These are phyloP conservation scores for Lasius fuliginosus DNA, from an alignment of 2,888 invertebrate genomes.

Conservation along the genomic window DNA sequence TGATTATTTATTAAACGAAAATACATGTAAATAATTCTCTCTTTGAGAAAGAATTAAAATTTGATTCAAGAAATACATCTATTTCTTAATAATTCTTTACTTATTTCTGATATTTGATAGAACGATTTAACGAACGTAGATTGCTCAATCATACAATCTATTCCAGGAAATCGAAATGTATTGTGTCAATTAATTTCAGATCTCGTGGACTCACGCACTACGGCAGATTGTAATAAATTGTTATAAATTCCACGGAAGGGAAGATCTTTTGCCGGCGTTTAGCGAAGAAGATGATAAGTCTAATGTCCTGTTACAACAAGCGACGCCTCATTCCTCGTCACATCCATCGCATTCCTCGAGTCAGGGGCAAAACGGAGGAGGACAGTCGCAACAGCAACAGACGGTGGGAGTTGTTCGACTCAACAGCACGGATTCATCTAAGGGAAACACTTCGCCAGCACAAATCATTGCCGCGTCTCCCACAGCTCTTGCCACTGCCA, in stretches of 20 bases:
- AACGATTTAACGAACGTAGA: background rate
- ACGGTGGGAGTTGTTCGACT: conserved; percentile 86
- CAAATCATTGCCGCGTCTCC: conserved; percentile 85
- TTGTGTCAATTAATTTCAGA: conserved; percentile 88
- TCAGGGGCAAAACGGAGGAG: conserved; percentile 77
- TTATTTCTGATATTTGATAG: background rate
- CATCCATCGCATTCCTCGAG: conserved; percentile 79
- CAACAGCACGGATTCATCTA: conserved; percentile 85
- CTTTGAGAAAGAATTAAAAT: background rate
- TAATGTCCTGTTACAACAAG: conserved; percentile 88
- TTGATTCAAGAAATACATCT: background rate
- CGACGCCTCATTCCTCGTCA: conserved; percentile 83
- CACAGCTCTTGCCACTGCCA: conserved; percentile 85
- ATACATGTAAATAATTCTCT: background rate
- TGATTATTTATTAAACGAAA: conserved; percentile 2
- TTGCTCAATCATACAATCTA: background rate
- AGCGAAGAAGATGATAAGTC: conserved; percentile 96
- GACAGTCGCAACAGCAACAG: conserved; percentile 82
- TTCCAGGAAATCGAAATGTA: background rate
- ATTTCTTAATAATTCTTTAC: background rate
- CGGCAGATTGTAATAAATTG: conserved; percentile 99
- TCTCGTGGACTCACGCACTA: conserved; percentile 99
- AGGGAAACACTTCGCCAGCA: conserved; percentile 86
- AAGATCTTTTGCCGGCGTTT: conserved; percentile 97
- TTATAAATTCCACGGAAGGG: conserved; percentile 98